These are phyloP conservation scores for Trichogramma pretiosum DNA, from an alignment of 1,140 invertebrate species.

Conservation along the genomic window DNA sequence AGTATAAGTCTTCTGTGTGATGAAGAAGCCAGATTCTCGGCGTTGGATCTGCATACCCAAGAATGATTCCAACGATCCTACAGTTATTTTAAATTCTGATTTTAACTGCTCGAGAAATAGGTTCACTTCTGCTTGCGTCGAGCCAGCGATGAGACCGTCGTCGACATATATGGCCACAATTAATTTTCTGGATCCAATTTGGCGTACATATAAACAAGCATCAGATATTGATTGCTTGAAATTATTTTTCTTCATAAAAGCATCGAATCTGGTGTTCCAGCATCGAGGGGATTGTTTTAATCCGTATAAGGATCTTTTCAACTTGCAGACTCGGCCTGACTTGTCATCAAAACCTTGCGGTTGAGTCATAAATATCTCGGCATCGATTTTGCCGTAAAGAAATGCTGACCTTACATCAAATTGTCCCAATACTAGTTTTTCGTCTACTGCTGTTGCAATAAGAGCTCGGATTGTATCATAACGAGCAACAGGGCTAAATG, in stretches of 20 bases:
- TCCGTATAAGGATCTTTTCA: constrained; percentile 13
- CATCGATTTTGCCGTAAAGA: constrained; percentile 27
- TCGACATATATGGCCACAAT: constrained; percentile 13
- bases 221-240: neutral
- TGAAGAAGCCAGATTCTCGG: too few relatives aligned
- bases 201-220: neutral
- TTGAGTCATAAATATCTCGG: constrained; percentile 9
- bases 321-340: neutral
- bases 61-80: too few relatives aligned
- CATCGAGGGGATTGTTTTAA: constrained; percentile 22
- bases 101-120: too few relatives aligned
- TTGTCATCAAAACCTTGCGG: constrained; percentile 10
- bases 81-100: too few relatives aligned
- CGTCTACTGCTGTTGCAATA: neutral
- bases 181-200: neutral
- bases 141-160: constrained; percentile 11
- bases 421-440: constrained; percentile 9
- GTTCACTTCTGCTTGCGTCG: neutral
- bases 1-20: too few relatives aligned
- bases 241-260: neutral
- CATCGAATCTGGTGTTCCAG: neutral
- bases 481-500: neutral
- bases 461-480: neutral
- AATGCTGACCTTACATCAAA: constrained; percentile 33
- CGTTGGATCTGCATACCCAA: too few relatives aligned